Evolutionary conservation across 2,888 invertebrate species (phyloP).

Genomic region (Augiades crinisus): DNA sequence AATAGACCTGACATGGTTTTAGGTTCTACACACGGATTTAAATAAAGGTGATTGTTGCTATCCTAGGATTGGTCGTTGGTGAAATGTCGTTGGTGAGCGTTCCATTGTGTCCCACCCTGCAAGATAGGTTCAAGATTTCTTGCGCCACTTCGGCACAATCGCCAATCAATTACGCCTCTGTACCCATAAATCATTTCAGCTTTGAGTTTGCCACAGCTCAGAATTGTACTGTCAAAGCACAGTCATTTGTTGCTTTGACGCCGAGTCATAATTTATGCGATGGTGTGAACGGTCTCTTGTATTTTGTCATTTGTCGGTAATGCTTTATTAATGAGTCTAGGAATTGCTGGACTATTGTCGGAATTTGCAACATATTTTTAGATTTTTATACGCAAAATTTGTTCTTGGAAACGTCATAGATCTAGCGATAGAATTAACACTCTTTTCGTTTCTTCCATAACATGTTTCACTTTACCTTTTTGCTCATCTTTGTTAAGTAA

Average conservation of each 20-base stretch:
- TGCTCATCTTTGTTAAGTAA: too few species aligned
- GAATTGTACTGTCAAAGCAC: constrained; percentile 26
- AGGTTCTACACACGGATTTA: too few species aligned
- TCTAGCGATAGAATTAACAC: too few species aligned
- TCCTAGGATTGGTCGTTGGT: background rate
- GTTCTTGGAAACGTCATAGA: too few species aligned
- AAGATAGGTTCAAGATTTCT: constrained; percentile 18
- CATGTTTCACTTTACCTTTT: too few species aligned
- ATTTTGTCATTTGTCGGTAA: constrained; percentile 27
- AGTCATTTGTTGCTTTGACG: constrained; percentile 25
- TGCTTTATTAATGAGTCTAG: constrained; percentile 27
- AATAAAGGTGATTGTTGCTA: background rate
- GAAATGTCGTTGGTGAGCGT: background rate
- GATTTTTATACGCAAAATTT: too few species aligned
- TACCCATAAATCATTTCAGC: constrained; percentile 49
- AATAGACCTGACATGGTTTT: too few species aligned
- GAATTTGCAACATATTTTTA: too few species aligned
- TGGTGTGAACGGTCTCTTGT: constrained; percentile 27
- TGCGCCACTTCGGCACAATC: constrained; percentile 29
- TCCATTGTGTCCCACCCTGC: background rate
- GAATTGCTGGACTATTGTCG: constrained; percentile 10
- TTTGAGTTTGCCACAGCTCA: constrained; percentile 24
- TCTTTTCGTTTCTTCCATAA: too few species aligned
- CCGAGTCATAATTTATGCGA: constrained; percentile 21
- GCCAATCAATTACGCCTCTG: constrained; percentile 50